Conservation (phyloP, 2,797 vertebrate genomes). For the Heliangelus exortis region DNA sequence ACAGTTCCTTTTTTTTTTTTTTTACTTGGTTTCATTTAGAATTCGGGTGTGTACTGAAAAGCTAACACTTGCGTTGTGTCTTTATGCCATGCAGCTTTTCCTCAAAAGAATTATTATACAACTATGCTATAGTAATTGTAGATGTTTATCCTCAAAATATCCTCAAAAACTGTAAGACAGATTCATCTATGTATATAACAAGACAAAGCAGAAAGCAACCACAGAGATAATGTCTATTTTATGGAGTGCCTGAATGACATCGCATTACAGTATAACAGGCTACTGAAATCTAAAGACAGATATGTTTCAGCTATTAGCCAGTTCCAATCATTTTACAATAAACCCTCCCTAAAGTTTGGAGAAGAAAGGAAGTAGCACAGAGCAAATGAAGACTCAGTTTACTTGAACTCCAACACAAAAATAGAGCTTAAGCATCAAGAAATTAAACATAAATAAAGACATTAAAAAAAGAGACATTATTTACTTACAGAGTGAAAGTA, state of each 20-base stretch:
- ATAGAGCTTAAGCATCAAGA: background rate
- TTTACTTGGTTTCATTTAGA: background rate
- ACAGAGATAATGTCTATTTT: background rate
- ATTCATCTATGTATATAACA: background rate
- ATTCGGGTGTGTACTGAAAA: background rate
- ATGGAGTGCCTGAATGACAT: background rate
- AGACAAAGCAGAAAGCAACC: background rate
- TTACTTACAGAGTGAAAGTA: background rate
- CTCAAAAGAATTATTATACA: background rate
- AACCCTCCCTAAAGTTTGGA: background rate
- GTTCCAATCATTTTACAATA: background rate
- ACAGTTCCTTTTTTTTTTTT: background rate
- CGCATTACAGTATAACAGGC: background rate
- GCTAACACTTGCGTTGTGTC: background rate
- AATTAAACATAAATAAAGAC: background rate
- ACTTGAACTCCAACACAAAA: background rate
- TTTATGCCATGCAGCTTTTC: background rate
- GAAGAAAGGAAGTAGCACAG: background rate
- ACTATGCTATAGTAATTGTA: background rate
- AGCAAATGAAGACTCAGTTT: background rate
- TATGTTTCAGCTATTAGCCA: background rate
- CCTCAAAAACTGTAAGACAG: accelerated
- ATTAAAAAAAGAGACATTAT: background rate
- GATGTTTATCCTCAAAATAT: background rate
- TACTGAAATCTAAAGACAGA: background rate